phyloP scores from a whole-genome alignment of 2,797 vertebrate species.

The Nothura maculosa region DNA sequence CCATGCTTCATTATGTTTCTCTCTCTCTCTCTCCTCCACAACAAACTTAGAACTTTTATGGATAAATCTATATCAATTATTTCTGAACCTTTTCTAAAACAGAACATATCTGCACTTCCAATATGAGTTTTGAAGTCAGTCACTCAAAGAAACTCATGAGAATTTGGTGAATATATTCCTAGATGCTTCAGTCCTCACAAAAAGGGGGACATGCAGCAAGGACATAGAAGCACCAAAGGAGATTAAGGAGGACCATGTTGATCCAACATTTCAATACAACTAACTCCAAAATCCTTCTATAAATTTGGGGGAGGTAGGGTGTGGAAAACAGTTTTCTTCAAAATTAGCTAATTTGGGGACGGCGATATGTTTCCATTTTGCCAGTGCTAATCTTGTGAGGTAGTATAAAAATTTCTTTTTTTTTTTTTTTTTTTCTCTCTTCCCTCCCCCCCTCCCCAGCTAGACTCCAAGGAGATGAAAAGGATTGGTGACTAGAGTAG shows the following conservation, averaged over 20 bases:
- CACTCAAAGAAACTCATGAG: neutral
- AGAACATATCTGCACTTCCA: neutral
- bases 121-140: neutral
- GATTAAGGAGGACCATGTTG: neutral
- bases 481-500: neutral
- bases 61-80: neutral
- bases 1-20: neutral
- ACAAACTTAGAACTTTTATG: neutral
- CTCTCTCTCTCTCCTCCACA: neutral
- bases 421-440: neutral
- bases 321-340: neutral
- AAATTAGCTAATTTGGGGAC: neutral
- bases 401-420: neutral
- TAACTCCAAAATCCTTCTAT: neutral
- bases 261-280: neutral
- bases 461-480: neutral
- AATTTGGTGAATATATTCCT: neutral
- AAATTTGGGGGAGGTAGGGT: neutral
- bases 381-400: neutral
- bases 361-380: neutral
- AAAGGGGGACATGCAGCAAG: neutral
- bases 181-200: neutral
- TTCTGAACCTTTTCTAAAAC: neutral
- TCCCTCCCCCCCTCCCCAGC: neutral
- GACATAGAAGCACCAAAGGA: neutral